Evolutionary conservation across 2,888 invertebrate genomes (phyloP), one percentile per base, ranked within the genome.

Genomic region (Lithosia quadra): DNA sequence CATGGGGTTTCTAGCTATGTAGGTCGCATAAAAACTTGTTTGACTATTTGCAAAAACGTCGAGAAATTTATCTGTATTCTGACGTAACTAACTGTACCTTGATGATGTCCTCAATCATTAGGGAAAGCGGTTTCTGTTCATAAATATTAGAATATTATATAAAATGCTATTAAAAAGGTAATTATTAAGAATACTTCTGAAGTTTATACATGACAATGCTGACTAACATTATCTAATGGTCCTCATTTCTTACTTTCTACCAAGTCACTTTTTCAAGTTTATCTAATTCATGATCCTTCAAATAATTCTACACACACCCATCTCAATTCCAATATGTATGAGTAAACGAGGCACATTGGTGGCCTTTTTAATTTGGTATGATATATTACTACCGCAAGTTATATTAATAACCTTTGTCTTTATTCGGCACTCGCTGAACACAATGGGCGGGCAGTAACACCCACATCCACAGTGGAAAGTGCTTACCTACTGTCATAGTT

Each of bases 391-490:
- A 63, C 64, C 69, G 72, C 74, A 65, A 63, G 69, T 69, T 72
- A 71, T 65, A 68, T 68, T 58, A 67, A 77, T 82, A 76, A 77
- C 64, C 89, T 88, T 92, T 91, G 90, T 91, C 87, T 86, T 87
- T 86, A 90, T 89, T 88, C 86, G 84, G 86, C 90, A 92, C 93
- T 93, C 91, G 90, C 90, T 81, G 80, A 85, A 85, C 79, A 93
- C 92, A 93, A 93, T 93, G 85, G 86, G 76, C 85, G 84, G 78
- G 80, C 83, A 81, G 81, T 81, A 88, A 90, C 92, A 91, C 91
- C 91, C 87, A 90, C 92, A 90, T 90, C 90, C 86, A 90, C 89
- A 80, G 83, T 89, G 88, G 91, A 93, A 93, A 93, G 92, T 89
- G 82, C 80, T 87, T 82, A 83, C 83, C 79, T 84, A 82, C 86